A percentile compares a stretch with the other conserved stretches of the same genome.
phyloP scores from a whole-genome alignment of 2,888 invertebrate species.

The Lissocephala sabroskyi region DNA sequence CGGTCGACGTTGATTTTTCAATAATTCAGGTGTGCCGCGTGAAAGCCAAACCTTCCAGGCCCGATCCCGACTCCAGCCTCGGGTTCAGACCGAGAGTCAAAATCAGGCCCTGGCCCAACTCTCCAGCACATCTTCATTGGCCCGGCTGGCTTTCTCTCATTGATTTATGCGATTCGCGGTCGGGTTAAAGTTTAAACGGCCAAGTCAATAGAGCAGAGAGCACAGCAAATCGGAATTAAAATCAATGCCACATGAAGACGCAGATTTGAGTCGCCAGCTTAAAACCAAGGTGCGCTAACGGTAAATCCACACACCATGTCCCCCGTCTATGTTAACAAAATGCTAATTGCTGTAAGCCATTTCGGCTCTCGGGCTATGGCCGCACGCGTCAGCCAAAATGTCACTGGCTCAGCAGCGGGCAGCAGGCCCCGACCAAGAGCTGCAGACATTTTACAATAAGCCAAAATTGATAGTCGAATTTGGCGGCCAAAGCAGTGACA shows the following conservation, averaged over 20 bases:
- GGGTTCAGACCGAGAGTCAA: too few species aligned
- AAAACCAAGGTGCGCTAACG: neutral
- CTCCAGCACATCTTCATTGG: constrained; percentile 42
- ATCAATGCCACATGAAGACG: too few species aligned
- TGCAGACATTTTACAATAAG: neutral
- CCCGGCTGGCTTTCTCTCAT: constrained; percentile 12
- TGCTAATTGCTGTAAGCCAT: constrained; percentile 45
- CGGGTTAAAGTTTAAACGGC: constrained; percentile 45
- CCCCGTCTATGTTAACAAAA: constrained; percentile 33
- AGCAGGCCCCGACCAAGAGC: neutral
- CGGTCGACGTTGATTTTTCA: constrained; percentile 30
- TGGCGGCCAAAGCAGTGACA: constrained; percentile 38
- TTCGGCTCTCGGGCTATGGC: too few species aligned
- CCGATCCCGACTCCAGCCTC: too few species aligned
- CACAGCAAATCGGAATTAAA: too few species aligned
- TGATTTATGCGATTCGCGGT: constrained; percentile 42
- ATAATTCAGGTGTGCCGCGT: constrained; percentile 59
- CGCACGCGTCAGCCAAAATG: constrained; percentile 32
- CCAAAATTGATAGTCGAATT: constrained; percentile 51
- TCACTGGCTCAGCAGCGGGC: constrained; percentile 27
- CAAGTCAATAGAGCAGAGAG: too few species aligned
- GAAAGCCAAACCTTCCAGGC: constrained; percentile 56
- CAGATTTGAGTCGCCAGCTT: too few species aligned
- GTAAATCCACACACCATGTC: neutral
- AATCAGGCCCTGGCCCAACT: constrained; percentile 10